Evolutionary conservation across 1,140 invertebrate species (phyloP), one percentile per base, ranked within the genome.

Genomic region (Leucophenga varia): DNA sequence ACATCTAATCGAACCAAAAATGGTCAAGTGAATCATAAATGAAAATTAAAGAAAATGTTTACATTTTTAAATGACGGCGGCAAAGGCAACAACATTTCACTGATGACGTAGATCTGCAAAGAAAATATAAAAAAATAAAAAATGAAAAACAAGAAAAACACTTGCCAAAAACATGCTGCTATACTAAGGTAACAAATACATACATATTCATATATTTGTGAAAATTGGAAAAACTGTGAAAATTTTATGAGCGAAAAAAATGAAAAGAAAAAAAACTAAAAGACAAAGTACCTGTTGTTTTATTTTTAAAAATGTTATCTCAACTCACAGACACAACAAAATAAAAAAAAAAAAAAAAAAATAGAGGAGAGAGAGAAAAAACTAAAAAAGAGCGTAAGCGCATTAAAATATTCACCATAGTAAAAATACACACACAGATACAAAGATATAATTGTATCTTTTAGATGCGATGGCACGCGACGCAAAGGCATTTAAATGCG

Each of bases 1-100:
- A 13, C 22, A 36, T 38, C 22, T 52, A 60, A 52, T 47, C 52
- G 58, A 47, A 49, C 61, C 61, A 65, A 61, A 65, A 65, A 65
- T 65, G 61, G 61, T 67, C 52, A 65, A 67, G 63, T 67, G 61
- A 65, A 67, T 65, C 61, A 65, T 57, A 22, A n/a, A n/a, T n/a
- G n/a, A n/a, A n/a, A n/a, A n/a, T n/a, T n/a, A n/a, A n/a, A n/a
- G n/a, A n/a, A n/a, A n/a, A 63, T 65, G 59, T 67, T 65, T 67
- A 59, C 57, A 45, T 49, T 52, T 52, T 35, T 7, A 28, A 7
- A 28, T 12, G 12, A 6, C 25, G 25, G 25, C 19, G 56, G 54
- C 50, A 41, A 49, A 45, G 32, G 54, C 32, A 53, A 42, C 59
- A 53, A 14, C 42, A 32, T 46, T 54, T 36, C 47, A 67, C 49